Evolutionary conservation across 1,140 invertebrate species (phyloP).

Genomic region (Grapholita molesta): DNA sequence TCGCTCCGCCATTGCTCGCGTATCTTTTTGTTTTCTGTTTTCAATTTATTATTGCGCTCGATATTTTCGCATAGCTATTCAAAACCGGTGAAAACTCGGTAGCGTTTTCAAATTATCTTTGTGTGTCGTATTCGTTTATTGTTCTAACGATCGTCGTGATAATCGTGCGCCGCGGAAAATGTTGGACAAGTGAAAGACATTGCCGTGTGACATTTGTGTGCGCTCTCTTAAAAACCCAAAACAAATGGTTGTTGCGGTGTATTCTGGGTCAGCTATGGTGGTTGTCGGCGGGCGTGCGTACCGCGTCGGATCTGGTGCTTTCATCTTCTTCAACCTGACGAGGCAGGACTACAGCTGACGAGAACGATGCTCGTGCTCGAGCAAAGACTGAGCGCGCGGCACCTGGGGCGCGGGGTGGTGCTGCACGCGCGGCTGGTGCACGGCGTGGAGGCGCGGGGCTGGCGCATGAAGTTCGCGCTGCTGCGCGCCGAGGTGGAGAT

Average conservation of each 20-base stretch:
- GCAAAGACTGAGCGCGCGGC: conserved; percentile 66
- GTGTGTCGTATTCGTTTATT: background rate
- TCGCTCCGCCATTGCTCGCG: conserved; percentile 39
- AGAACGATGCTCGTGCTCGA: conserved; percentile 72
- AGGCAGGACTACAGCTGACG: conserved; percentile 75
- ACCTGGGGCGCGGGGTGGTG: conserved; percentile 57
- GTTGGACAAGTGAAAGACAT: conserved; percentile 68
- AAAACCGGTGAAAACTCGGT: conserved; percentile 48
- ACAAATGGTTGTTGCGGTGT: conserved; percentile 68
- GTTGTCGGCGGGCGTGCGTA: conserved; percentile 45
- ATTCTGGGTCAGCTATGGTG: conserved; percentile 62
- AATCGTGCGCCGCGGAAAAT: conserved; percentile 44
- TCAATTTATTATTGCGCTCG: conserved; percentile 40
- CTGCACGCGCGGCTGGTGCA: conserved; percentile 60
- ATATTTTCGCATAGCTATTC: conserved; percentile 31
- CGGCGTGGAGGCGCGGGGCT: conserved; percentile 58
- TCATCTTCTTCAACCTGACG: conserved; percentile 68
- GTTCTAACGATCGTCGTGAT: background rate
- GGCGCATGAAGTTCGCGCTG: conserved; percentile 68
- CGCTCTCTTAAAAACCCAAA: conserved; percentile 27
- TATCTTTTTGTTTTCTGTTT: conserved; percentile 44
- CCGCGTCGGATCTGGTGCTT: conserved; percentile 59
- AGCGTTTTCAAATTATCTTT: conserved; percentile 20
- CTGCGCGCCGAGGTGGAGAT: conserved; percentile 67
- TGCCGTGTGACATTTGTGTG: conserved; percentile 31